These are phyloP conservation scores for Rhinoderma darwinii DNA, from an alignment of 2,113 vertebrate genomes.

Conservation along the genomic window DNA sequence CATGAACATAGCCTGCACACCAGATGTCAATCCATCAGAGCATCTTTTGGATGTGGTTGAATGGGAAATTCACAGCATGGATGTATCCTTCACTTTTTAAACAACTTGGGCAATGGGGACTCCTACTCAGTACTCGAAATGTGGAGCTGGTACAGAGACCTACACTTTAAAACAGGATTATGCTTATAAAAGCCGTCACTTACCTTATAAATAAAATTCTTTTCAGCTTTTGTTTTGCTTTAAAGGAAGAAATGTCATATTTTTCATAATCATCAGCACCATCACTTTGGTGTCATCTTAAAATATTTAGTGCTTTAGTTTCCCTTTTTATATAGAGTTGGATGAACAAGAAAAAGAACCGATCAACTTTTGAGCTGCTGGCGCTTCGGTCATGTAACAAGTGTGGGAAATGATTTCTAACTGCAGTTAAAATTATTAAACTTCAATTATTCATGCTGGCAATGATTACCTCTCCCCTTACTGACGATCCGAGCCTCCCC, in stretches of 20 bases:
- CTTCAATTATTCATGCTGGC: conserved; percentile 75
- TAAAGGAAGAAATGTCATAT: neutral
- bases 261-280: conserved; percentile 17
- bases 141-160: neutral
- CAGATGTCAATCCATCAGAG: no score
- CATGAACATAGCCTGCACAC: no score
- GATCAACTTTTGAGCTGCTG: conserved; percentile 65
- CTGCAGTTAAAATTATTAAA: conserved; percentile 72
- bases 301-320: conserved; percentile 25
- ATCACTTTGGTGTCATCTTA: conserved; percentile 9
- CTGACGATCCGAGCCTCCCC: conserved; percentile 66
- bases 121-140: neutral
- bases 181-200: neutral
- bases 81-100: no score
- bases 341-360: conserved; percentile 16
- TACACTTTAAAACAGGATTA: neutral
- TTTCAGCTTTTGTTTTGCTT: neutral
- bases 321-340: conserved; percentile 30
- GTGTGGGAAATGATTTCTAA: conserved; percentile 70
- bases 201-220: neutral
- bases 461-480: conserved; percentile 64
- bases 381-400: conserved; percentile 63
- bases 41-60: no score
- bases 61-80: no score
- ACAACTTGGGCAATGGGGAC: neutral